Evolutionary conservation across 2,888 invertebrate genomes (phyloP), one percentile per base, ranked within the genome.

Genomic region (Ptychoptera contaminata): DNA sequence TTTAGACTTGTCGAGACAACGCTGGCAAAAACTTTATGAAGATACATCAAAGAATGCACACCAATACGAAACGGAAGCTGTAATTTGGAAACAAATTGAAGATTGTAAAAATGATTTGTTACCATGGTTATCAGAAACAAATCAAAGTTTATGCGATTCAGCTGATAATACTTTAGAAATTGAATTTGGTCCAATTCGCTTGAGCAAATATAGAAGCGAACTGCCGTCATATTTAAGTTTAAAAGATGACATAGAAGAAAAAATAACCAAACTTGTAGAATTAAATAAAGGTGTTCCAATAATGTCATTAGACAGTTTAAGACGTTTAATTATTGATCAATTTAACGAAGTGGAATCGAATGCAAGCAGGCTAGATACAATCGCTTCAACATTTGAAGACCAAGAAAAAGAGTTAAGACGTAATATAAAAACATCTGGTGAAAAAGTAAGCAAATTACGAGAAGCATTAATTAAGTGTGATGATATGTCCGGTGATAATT

Each of bases 81-180:
- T 86, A n/a, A 82, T 92, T 43, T 93, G 92, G 91, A 82, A 87
- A 55, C 90, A 92, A 61, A 82, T 94, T 32, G 84, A 88, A 53
- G 85, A 86, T 47, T 78, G 81, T 0, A 87, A 86, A 58, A 81
- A 82, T 50, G 87, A 87, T 58, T 69, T 93, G 3, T 66, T 82
- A 1, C 74, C 78, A 16, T 94, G 94, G 94, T 59, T 92, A 7
- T 76, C 77, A 47, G 82, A 85, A 58, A 90, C 85, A 16, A 83
- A 83, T 46, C 78, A 81, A 52, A 77, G 77, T 32, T 68, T 94
- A 5, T 76, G 77, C 39, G 77, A 79, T 52, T 82, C 86, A 23
- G 74, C 79, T 43, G 79, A 82, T 49, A 81, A 82, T 58, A 75
- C 79, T 16, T 71, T 82, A 47, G 90, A 92, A 67, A 77, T 83